Evolutionary conservation across 2,797 vertebrate species (phyloP).

Genomic region (Clamator glandarius): DNA sequence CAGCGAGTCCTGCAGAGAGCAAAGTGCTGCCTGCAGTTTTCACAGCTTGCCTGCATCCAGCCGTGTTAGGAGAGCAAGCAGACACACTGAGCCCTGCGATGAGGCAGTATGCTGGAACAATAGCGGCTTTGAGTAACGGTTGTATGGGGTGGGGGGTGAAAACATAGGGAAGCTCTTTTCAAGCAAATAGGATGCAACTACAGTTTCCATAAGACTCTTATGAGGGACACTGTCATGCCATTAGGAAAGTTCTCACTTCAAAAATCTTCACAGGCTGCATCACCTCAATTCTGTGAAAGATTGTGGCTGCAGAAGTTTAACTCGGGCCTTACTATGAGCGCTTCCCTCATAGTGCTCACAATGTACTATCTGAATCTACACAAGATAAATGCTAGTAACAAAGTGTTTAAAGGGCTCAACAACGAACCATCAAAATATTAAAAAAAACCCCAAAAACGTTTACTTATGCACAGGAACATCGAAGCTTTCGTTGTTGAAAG

Average conservation of each 20-base stretch:
- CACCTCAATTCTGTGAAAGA: not conserved
- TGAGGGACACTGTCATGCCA: not conserved
- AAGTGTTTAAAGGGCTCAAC: not conserved
- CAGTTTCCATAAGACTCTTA: not conserved
- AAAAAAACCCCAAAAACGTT: not conserved
- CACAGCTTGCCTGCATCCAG: not conserved
- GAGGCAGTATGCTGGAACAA: not conserved
- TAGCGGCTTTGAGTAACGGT: not conserved
- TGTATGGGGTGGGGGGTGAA: not conserved
- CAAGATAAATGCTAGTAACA: not conserved
- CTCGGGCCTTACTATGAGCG: not conserved
- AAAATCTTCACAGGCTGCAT: not conserved
- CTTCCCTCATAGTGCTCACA: not conserved
- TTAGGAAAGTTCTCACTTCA: not conserved
- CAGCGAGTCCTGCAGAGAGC: not conserved
- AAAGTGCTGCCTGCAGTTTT: not conserved
- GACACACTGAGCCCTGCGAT: not conserved
- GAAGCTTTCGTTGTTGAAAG: not conserved
- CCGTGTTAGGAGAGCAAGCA: not conserved
- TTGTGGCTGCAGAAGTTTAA: not conserved
- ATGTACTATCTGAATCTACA: not conserved
- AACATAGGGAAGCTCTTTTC: not conserved
- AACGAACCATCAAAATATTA: not conserved
- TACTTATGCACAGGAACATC: not conserved
- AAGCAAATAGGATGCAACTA: not conserved